Percentiles rank a stretch among this genome's conserved stretches.
Evolutionary conservation across 2,888 invertebrate genomes (phyloP).

Genomic region (Trissonchulus sp.): DNA sequence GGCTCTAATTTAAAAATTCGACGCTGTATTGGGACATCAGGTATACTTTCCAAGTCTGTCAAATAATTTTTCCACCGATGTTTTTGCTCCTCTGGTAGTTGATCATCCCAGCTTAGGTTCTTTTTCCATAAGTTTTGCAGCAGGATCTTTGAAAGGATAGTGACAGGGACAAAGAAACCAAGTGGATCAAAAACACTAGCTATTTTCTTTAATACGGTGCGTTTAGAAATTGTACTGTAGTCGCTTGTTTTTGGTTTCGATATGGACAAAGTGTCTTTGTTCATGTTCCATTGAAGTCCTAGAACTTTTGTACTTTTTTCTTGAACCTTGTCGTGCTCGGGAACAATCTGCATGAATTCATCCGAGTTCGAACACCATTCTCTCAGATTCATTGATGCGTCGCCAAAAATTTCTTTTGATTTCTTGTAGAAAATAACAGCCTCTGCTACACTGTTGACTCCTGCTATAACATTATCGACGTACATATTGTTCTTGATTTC

Average conservation of each 20-base stretch:
- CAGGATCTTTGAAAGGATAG: conserved; percentile 36
- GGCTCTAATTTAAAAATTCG: too few species aligned
- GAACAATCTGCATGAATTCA: too few species aligned
- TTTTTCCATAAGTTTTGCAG: conserved; percentile 41
- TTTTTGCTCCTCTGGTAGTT: conserved; percentile 26
- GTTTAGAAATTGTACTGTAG: conserved; percentile 32
- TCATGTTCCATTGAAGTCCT: too few species aligned
- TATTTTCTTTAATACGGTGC: conserved; percentile 33
- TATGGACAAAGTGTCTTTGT: too few species aligned
- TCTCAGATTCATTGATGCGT: conserved; percentile 24
- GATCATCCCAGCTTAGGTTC: conserved; percentile 40
- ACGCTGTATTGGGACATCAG: too few species aligned
- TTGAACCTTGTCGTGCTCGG: neutral
- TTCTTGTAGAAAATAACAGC: conserved; percentile 17
- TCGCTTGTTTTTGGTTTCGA: neutral
- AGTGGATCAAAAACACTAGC: conserved; percentile 38
- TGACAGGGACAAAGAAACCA: conserved; percentile 35
- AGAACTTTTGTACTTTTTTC: conserved; percentile 9
- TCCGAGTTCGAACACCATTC: conserved; percentile 23
- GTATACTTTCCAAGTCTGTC: too few species aligned
- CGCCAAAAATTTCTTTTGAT: too few species aligned
- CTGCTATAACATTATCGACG: too few species aligned
- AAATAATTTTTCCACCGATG: too few species aligned
- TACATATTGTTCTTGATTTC: conserved; percentile 32
- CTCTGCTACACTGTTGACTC: conserved; percentile 32